These are phyloP conservation scores for Drosophila baimaii DNA, from an alignment of 1,140 invertebrate species.

Conservation along the genomic window DNA sequence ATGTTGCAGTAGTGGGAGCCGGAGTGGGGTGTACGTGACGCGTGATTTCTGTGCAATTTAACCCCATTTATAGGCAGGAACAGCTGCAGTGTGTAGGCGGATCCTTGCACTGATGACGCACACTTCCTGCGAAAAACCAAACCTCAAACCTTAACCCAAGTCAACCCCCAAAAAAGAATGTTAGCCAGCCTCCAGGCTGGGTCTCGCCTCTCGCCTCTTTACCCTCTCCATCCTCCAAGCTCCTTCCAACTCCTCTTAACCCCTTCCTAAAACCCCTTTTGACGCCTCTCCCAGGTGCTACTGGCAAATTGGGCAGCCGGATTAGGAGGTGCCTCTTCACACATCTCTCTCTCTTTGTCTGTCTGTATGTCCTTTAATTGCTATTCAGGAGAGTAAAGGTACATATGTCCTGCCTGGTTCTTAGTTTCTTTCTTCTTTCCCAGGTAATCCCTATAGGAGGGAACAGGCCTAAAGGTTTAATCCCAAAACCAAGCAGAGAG, in stretches of 20 bases:
- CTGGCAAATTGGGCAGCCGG: slow-evolving; percentile 38
- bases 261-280: slow-evolving; percentile 1
- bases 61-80: slow-evolving; percentile 69
- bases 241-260: not conserved
- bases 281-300: slow-evolving; percentile 31
- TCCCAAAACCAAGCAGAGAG: too few species aligned
- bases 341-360: not conserved
- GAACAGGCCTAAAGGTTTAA: too few species aligned
- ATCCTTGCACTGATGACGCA: slow-evolving; percentile 37
- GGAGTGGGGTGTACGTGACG: slow-evolving; percentile 29
- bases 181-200: not conserved
- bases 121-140: not conserved
- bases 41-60: slow-evolving; percentile 82
- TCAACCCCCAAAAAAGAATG: slow-evolving; percentile 7
- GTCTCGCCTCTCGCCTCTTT: too few species aligned
- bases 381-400: slow-evolving; percentile 1
- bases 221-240: not conserved
- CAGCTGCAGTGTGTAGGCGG: slow-evolving; percentile 44
- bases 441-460: not conserved
- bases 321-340: slow-evolving; percentile 36
- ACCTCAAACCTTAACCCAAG: not conserved
- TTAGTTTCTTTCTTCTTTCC: not conserved
- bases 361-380: slow-evolving; percentile 53
- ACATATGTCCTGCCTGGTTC: not conserved
- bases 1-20: not conserved